Evolutionary conservation across 1,140 invertebrate genomes (phyloP).

Genomic region (Rhagoletis zephyria): DNA sequence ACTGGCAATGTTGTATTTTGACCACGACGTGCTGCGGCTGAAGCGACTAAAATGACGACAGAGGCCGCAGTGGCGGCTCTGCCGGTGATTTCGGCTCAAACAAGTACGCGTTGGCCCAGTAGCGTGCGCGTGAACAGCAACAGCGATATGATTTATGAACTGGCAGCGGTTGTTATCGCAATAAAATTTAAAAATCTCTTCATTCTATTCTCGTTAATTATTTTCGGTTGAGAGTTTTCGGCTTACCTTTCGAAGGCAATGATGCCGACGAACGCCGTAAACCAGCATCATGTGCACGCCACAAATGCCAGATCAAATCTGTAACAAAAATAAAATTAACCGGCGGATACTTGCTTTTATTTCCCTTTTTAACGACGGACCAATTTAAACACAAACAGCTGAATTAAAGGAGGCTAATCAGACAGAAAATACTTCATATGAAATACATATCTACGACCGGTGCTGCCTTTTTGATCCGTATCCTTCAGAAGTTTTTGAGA

Average conservation of each 20-base stretch:
- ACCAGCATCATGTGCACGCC: background rate
- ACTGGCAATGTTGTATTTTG: background rate
- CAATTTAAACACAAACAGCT: background rate
- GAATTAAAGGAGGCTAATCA: background rate
- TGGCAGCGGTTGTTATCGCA: constrained; percentile 55
- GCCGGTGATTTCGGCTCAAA: background rate
- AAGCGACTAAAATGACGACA: background rate
- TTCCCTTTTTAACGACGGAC: background rate
- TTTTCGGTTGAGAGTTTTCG: constrained; percentile 52
- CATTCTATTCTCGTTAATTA: constrained; percentile 55
- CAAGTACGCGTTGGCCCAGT: background rate
- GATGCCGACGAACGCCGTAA: background rate
- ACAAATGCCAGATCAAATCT: constrained; percentile 43
- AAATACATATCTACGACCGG: too few relatives aligned
- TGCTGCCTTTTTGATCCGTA: too few relatives aligned
- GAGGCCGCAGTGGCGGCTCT: background rate
- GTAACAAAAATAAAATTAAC: constrained; percentile 23
- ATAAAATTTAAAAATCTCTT: constrained; percentile 57
- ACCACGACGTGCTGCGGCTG: background rate
- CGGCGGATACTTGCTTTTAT: background rate
- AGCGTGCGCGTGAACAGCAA: constrained; percentile 48
- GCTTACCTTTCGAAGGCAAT: background rate
- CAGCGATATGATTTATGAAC: constrained; percentile 55
- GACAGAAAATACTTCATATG: too few relatives aligned
- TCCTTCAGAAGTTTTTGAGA: too few relatives aligned